Conservation (phyloP, 2,797 vertebrate genomes). For the Emys orbicularis region DNA sequence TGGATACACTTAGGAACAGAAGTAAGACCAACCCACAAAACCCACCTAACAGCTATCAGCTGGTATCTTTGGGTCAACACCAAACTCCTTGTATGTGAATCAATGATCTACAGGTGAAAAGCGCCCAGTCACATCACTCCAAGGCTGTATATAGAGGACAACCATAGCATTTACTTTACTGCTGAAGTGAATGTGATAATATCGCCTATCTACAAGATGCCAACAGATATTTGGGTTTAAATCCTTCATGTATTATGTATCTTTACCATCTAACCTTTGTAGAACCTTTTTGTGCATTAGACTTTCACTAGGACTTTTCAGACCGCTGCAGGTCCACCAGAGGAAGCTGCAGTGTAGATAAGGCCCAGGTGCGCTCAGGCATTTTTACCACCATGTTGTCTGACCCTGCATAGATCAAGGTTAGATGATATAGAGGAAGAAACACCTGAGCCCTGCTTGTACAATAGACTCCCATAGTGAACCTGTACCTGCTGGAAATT, state of each 20-base stretch:
- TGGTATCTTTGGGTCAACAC: not conserved
- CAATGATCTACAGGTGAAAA: not conserved
- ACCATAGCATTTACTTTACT: not conserved
- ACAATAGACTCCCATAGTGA: not conserved
- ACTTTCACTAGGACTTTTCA: not conserved
- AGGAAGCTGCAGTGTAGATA: not conserved
- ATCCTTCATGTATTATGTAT: not conserved
- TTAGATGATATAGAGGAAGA: not conserved
- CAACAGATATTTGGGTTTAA: not conserved
- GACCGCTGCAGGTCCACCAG: not conserved
- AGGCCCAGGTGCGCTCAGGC: not conserved
- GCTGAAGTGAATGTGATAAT: not conserved
- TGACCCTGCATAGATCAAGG: not conserved
- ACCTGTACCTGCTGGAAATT: not conserved
- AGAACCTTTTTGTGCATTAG: not conserved
- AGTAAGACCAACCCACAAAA: not conserved
- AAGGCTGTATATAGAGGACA: not conserved
- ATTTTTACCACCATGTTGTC: not conserved
- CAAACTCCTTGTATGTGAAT: not conserved
- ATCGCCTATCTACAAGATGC: not conserved
- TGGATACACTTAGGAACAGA: not conserved
- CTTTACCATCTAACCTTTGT: not conserved
- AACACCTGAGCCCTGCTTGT: not conserved
- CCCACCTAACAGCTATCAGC: not conserved
- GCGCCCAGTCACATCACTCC: not conserved